Evolutionary conservation across 2,888 invertebrate genomes (phyloP).

Genomic region (Ennomos quercinarius): DNA sequence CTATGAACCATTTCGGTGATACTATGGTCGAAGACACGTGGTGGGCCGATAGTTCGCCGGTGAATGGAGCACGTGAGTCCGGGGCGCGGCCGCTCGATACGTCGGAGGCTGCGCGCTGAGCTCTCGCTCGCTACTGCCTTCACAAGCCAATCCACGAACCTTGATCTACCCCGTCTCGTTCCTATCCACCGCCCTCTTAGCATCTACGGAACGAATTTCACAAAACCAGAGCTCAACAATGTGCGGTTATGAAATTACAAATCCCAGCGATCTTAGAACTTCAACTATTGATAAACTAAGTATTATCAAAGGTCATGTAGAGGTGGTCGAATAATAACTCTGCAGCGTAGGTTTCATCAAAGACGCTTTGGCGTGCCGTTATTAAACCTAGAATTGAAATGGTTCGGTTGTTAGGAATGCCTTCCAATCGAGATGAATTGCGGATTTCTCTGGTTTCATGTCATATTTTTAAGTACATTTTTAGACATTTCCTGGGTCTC

Average conservation of each 20-base stretch:
- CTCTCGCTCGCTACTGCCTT: constrained; percentile 55
- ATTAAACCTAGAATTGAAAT: constrained; percentile 40
- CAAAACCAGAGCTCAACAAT: constrained; percentile 38
- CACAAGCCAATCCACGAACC: constrained; percentile 32
- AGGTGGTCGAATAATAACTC: constrained; percentile 36
- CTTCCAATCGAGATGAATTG: constrained; percentile 25
- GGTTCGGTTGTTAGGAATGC: constrained; percentile 32
- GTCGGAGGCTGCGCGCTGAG: constrained; percentile 74
- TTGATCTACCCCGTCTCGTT: constrained; percentile 41
- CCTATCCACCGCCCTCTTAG: constrained; percentile 21
- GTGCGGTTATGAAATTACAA: constrained; percentile 33
- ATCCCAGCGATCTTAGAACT: constrained; percentile 39
- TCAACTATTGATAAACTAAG: constrained; percentile 36
- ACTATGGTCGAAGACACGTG: constrained; percentile 56
- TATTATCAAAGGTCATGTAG: constrained; percentile 37
- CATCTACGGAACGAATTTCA: constrained; percentile 29
- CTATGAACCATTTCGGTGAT: constrained; percentile 41
- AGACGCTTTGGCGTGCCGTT: constrained; percentile 45
- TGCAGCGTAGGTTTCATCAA: constrained; percentile 37
- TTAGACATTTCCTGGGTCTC: not conserved
- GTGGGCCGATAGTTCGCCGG: constrained; percentile 49
- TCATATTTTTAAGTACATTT: constrained; percentile 8
- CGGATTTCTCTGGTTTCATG: constrained; percentile 17
- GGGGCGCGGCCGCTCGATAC: constrained; percentile 76
- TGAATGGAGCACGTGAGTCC: constrained; percentile 71